These are phyloP conservation scores for Zootermopsis nevadensis DNA, from an alignment of 2,888 invertebrate species.

Conservation along the genomic window DNA sequence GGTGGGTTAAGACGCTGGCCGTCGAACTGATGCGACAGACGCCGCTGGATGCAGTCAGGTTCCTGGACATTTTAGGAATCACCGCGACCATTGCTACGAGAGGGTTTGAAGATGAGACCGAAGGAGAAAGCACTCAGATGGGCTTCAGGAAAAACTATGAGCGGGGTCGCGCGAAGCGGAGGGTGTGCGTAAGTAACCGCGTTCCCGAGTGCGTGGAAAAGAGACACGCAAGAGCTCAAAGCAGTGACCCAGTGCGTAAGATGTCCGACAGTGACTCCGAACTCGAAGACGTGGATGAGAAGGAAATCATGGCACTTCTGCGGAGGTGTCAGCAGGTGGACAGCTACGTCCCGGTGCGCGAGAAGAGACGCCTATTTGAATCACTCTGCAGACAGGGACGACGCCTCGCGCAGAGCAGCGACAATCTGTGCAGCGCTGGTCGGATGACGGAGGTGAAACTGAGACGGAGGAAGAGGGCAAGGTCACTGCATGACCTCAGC, in stretches of 20 bases:
- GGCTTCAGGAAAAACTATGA: neutral
- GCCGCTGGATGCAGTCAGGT: conserved; percentile 72
- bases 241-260: conserved; percentile 49
- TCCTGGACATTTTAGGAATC: conserved; percentile 77
- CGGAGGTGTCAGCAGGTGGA: conserved; percentile 70
- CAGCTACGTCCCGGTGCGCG: conserved; percentile 72
- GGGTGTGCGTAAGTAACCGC: neutral
- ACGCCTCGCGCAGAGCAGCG: conserved; percentile 72
- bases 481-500: conserved; percentile 74
- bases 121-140: neutral
- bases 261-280: conserved; percentile 50
- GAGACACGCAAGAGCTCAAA: conserved; percentile 53
- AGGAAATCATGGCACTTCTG: conserved; percentile 65
- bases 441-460: conserved; percentile 60
- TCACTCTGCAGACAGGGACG: conserved; percentile 72
- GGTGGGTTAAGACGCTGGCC: conserved; percentile 80
- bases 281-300: conserved; percentile 58
- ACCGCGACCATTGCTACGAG: conserved; percentile 51
- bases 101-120: conserved; percentile 57
- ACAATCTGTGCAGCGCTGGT: conserved; percentile 68
- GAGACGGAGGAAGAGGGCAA: conserved; percentile 68
- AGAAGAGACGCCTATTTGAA: conserved; percentile 77
- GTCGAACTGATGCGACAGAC: conserved; percentile 81
- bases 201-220: neutral
- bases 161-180: conserved; percentile 3